Evolutionary conservation across 2,797 vertebrate species (phyloP), one percentile per base, ranked within the genome.

Genomic region (Ceyx erithaca): DNA sequence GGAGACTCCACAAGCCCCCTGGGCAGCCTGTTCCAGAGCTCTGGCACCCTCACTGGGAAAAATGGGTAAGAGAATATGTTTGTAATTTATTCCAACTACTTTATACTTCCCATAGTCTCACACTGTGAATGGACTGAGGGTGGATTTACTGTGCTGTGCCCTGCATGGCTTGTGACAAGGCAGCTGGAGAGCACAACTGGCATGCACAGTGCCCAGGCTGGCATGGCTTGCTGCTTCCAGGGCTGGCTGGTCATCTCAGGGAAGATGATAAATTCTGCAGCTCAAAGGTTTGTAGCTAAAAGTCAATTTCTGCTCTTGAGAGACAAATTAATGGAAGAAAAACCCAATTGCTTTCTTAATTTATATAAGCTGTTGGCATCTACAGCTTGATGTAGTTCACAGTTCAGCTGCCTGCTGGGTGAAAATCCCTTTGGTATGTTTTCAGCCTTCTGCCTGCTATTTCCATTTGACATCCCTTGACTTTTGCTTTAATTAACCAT

Each of bases 201-300:
- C 30, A 7, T 2, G 61, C 57, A 22, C 46, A 48, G 21, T 11
- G 52, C 11, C 43, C 0, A 0, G 25, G 37, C 5, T 18, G 35
- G 63, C 59, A 17, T 5, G 4, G 0, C 0, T 2, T 8, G 54
- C 58, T 18, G 18, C 25, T 81, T 21, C 45, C 87, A 45, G 0
- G 1, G 3, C 28, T 12, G n/a, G 10, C 54, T 78, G 41, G 23
- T 41, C 17, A 11, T 8, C 48, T 78, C 51, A 28, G n/a, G 66
- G 13, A 66, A 66, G 46, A 23, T 22, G 48, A 48, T 0, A 2
- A 31, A 54, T 51, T 83, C 31, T 54, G 51, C 51, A 72, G 13
- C 75, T 66, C 46, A 5, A 4, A 68, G 43, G 33, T 35, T 23
- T 41, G 30, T 51, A 62, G 30, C 57, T 66, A 15, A 12, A 59